Conservation (phyloP, 1,140 invertebrate species). For the Zaprionus ornatus region DNA sequence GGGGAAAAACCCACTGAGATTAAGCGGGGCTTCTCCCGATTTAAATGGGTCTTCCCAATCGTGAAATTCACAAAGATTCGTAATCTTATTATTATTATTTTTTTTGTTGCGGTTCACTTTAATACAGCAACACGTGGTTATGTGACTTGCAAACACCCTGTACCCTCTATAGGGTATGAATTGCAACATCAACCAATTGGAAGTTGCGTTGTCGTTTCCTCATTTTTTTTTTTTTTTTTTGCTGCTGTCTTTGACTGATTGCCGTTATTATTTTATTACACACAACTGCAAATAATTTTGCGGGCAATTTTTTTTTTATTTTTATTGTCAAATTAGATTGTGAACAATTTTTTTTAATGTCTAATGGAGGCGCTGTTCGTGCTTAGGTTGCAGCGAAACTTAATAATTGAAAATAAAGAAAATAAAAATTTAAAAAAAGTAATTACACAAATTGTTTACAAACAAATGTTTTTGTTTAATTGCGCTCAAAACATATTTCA, state of each 20-base stretch:
- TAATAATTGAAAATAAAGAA: slow-evolving; percentile 8
- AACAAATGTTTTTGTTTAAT: not conserved
- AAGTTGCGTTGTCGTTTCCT: slow-evolving; percentile 50
- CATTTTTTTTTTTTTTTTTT: slow-evolving; percentile 10
- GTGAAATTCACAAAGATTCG: not conserved
- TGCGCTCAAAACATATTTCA: slow-evolving; percentile 17
- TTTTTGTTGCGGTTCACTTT: not conserved
- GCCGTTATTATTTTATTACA: slow-evolving; percentile 69
- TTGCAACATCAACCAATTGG: slow-evolving; percentile 2
- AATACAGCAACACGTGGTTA: not conserved
- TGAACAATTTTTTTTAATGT: slow-evolving; percentile 39
- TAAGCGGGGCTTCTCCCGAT: not conserved
- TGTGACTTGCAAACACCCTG: not conserved
- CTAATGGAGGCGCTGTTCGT: slow-evolving; percentile 27
- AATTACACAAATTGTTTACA: slow-evolving; percentile 39
- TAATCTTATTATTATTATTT: not conserved
- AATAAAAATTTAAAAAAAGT: slow-evolving; percentile 11
- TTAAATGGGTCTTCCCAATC: not conserved
- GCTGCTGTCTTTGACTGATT: slow-evolving; percentile 53
- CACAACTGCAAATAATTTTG: slow-evolving; percentile 41
- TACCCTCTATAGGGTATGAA: slow-evolving; percentile 5
- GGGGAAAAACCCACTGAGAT: not conserved
- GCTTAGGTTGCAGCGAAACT: slow-evolving; percentile 9
- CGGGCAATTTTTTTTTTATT: slow-evolving; percentile 34
- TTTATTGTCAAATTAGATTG: slow-evolving; percentile 54